These are phyloP conservation scores for Notothenia rossii DNA, from an alignment of 2,113 vertebrate species.

Conservation along the genomic window DNA sequence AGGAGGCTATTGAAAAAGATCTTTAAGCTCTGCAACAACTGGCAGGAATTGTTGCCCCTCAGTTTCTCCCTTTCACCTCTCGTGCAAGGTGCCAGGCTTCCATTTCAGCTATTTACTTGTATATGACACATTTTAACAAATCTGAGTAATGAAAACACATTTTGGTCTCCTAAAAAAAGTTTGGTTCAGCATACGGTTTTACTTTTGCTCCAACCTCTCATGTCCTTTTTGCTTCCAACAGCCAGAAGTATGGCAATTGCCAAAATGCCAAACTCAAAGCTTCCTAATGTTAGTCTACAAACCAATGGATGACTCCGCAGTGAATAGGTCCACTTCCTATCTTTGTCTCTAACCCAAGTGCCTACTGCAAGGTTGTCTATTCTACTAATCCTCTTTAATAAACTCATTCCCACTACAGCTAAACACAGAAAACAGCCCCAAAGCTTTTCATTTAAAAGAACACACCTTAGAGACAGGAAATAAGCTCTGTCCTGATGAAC, in stretches of 20 bases:
- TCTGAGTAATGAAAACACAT: not conserved
- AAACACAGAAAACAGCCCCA: slow-evolving; percentile 35
- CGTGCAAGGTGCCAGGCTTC: not conserved
- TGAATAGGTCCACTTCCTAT: no score
- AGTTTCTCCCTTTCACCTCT: not conserved
- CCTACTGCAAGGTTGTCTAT: not conserved
- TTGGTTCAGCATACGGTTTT: no score
- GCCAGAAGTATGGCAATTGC: not conserved
- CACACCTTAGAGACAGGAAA: slow-evolving; percentile 56
- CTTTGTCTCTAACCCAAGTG: not conserved
- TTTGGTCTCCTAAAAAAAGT: no score
- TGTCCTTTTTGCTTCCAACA: not conserved
- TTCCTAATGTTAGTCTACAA: not conserved
- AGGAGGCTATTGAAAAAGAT: not conserved
- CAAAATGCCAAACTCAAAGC: not conserved
- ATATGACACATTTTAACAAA: slow-evolving; percentile 6
- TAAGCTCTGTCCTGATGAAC: slow-evolving; percentile 44
- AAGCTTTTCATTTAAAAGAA: slow-evolving; percentile 53
- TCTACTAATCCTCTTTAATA: slow-evolving; percentile 22
- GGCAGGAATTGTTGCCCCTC: no score
- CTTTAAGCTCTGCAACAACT: not conserved
- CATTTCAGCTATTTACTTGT: not conserved
- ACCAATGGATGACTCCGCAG: not conserved
- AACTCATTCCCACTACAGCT: slow-evolving; percentile 23
- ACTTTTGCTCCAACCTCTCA: not conserved